These are phyloP conservation scores for Peribatodes rhomboidaria DNA, from an alignment of 2,888 invertebrate species.

Conservation along the genomic window DNA sequence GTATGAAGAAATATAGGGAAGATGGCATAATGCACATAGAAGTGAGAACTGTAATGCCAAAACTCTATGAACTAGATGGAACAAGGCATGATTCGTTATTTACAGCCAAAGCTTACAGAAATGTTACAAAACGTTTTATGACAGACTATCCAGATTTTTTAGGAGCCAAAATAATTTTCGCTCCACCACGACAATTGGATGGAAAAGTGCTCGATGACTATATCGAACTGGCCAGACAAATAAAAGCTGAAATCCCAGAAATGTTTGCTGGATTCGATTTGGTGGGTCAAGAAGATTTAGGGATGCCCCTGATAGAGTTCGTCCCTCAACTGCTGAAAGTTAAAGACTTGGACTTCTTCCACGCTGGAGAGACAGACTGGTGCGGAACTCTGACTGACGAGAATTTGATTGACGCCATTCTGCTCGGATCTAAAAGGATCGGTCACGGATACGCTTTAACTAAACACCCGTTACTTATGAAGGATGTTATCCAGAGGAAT, in stretches of 20 bases:
- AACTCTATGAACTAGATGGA: constrained; percentile 89
- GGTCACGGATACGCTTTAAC: constrained; percentile 92
- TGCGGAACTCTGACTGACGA: constrained; percentile 88
- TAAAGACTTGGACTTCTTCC: constrained; percentile 89
- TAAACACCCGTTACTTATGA: constrained; percentile 90
- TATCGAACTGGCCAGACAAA: constrained; percentile 66
- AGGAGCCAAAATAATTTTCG: constrained; percentile 90
- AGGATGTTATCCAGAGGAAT: constrained; percentile 83
- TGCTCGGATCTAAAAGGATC: constrained; percentile 91
- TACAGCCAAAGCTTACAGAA: constrained; percentile 86
- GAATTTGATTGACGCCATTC: constrained; percentile 91
- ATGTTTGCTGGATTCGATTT: constrained; percentile 93
- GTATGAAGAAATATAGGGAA: constrained; percentile 86
- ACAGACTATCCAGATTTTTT: constrained; percentile 88
- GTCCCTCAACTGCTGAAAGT: constrained; percentile 83
- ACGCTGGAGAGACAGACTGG: constrained; percentile 94
- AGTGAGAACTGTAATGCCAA: constrained; percentile 88
- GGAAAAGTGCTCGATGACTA: constrained; percentile 72
- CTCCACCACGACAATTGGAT: constrained; percentile 84
- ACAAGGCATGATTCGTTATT: constrained; percentile 83
- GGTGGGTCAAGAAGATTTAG: constrained; percentile 92
- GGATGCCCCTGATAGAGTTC: constrained; percentile 88
- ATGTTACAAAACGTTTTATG: constrained; percentile 85
- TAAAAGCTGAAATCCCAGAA: constrained; percentile 87
- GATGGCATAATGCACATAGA: constrained; percentile 91